Evolutionary conservation across 2,888 invertebrate species (phyloP).

Genomic region (Nemotelus pantherinus): DNA sequence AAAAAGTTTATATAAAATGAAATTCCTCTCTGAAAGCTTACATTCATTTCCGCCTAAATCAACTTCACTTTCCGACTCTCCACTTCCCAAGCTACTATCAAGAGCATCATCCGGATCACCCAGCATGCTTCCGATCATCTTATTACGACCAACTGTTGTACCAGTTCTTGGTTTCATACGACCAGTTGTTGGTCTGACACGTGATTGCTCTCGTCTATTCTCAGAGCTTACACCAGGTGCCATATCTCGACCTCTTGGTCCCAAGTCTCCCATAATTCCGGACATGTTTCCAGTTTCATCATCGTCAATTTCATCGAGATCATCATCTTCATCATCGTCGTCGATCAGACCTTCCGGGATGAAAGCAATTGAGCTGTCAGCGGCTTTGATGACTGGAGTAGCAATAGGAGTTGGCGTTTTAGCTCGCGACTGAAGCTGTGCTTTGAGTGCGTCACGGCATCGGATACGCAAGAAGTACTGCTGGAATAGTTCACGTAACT

Average conservation of each 20-base stretch:
- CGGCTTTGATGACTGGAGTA: constrained; percentile 60
- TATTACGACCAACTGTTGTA: constrained; percentile 51
- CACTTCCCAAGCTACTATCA: constrained; percentile 62
- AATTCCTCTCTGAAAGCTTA: constrained; percentile 47
- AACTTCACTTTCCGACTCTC: constrained; percentile 60
- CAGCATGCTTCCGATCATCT: constrained; percentile 51
- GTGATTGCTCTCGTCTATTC: constrained; percentile 55
- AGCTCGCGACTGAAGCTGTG: constrained; percentile 71
- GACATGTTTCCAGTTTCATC: constrained; percentile 8
- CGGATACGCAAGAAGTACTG: constrained; percentile 89
- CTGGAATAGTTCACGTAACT: constrained; percentile 84
- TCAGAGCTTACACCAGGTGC: constrained; percentile 3
- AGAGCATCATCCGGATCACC: constrained; percentile 54
- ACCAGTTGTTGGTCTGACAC: constrained; percentile 62
- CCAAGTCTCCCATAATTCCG: background rate
- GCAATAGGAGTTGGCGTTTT: constrained; percentile 58
- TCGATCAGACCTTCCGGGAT: constrained; percentile 62
- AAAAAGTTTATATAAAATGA: background rate
- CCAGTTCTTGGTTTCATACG: constrained; percentile 56
- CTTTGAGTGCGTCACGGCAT: constrained; percentile 87
- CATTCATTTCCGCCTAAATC: constrained; percentile 59
- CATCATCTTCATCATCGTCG: constrained; percentile 59
- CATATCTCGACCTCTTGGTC: background rate
- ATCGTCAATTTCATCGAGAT: constrained; percentile 26
- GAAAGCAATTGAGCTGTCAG: constrained; percentile 61